Percentiles rank a stretch among this genome's conserved stretches.
Evolutionary conservation across 2,113 vertebrate species (phyloP).

Genomic region (Alethe castanea): DNA sequence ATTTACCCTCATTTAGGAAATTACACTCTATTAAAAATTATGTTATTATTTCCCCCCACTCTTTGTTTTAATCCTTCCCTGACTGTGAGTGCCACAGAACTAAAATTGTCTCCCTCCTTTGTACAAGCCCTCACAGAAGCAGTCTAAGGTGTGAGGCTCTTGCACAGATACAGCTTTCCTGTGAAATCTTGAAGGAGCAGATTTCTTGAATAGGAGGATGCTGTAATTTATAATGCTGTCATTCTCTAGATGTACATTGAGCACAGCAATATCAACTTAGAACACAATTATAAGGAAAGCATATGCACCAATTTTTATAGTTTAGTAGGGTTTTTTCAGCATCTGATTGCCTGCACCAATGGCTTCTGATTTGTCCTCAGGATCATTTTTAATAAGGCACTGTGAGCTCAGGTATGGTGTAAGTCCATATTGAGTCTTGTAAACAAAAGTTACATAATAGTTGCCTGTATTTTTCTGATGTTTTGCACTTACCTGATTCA

Average conservation of each 20-base stretch:
- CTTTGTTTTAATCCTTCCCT: neutral
- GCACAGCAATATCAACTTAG: neutral
- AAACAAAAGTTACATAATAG: neutral
- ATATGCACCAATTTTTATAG: neutral
- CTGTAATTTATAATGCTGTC: neutral
- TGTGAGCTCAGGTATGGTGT: neutral
- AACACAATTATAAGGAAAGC: neutral
- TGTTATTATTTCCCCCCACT: accelerated
- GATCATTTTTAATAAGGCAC: neutral
- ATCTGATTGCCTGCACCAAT: neutral
- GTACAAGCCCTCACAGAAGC: neutral
- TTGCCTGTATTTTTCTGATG: neutral
- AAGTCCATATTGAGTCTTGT: neutral
- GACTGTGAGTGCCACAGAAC: neutral
- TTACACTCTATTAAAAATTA: neutral
- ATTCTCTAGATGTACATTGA: neutral
- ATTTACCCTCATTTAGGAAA: neutral
- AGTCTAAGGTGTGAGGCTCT: neutral
- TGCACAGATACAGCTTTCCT: neutral
- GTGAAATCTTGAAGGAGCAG: neutral
- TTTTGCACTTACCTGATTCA: neutral
- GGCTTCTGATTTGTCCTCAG: neutral
- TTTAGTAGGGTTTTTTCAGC: neutral
- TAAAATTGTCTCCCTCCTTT: neutral
- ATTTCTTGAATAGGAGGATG: neutral